Evolutionary conservation across 2,797 vertebrate species (phyloP), one percentile per base, ranked within the genome.

Genomic region (Spinus pinus): DNA sequence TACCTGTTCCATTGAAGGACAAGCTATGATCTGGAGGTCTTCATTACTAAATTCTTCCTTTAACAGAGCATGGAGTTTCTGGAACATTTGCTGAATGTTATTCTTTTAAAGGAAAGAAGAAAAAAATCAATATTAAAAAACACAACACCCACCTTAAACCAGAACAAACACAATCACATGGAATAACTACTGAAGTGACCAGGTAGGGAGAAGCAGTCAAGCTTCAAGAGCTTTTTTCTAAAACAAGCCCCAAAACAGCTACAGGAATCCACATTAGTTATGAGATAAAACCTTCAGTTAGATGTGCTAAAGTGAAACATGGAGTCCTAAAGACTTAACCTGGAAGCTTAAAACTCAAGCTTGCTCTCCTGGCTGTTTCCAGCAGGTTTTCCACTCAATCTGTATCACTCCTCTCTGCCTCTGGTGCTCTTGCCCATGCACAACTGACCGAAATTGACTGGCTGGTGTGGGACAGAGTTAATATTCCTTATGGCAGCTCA

Each of bases 21-120:
- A 99, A 47, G 99, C 99, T 73, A 99, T 98, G 95, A 99, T 99
- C 96, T 99, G 99, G 94, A 99, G 98, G 97, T 99, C 99, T 94
- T 99, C 99, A 69, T 98, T 98, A 80, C 97, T 98, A 97, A 99
- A 99, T 95, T 99, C 99, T 95, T 99, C 99, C 97, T 99, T 99
- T 93, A 99, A 98, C 90, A 99, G 96, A 73, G 98, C 86, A 25
- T 99, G 99, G 67, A 99, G 98, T 96, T 98, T 99, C 98, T 99
- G 99, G 98, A 99, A 99, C 88, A 98, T 98, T 96, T 99, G 99
- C 98, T 99, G 99, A 97, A 99, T 98, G 94, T 99, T 99, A 97
- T 98, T 99, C 99, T 99, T 94, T 97, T 56, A 93, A 94, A 95
- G 24, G 51, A 94, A 75, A 88, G 66, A 80, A 89, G 9, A 81